Evolutionary conservation across 1,140 invertebrate genomes (phyloP).

Genomic region (Hylaeus anthracinus): DNA sequence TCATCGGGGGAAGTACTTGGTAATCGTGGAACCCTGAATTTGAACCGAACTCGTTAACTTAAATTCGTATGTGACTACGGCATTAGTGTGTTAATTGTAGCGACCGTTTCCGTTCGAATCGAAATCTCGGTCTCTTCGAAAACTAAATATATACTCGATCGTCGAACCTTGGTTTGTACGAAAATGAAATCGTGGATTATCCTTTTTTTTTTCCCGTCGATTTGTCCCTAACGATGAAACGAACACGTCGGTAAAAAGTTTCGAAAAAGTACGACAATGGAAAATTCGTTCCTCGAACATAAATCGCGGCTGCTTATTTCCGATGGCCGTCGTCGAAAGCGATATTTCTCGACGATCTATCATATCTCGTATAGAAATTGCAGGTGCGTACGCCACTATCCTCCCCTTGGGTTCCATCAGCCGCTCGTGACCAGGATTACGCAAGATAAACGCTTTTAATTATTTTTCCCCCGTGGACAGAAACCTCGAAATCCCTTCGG

Average conservation of each 20-base stretch:
- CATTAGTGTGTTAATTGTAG: neutral
- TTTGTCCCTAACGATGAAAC: neutral
- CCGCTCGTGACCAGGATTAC: constrained; percentile 43
- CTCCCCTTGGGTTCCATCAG: constrained; percentile 4
- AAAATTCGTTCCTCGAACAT: constrained; percentile 3
- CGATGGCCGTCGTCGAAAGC: neutral
- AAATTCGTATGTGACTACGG: neutral
- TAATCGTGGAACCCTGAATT: constrained; percentile 40
- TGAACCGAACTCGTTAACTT: constrained; percentile 17
- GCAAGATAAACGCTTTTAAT: constrained; percentile 71
- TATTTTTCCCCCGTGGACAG: constrained; percentile 65
- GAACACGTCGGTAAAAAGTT: neutral
- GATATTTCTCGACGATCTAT: constrained; percentile 1
- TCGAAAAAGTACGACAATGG: neutral
- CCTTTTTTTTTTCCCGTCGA: neutral
- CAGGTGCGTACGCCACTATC: constrained; percentile 18
- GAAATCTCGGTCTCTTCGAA: neutral
- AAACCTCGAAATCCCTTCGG: constrained; percentile 61
- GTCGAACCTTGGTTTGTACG: too few species aligned
- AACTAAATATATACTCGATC: neutral
- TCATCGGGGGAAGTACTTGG: constrained; percentile 41
- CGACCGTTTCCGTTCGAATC: neutral
- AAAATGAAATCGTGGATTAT: neutral
- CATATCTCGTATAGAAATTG: constrained; percentile 5
- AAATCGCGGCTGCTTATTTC: constrained; percentile 7